Base-by-base conservation (phyloP, 2,888 invertebrate species). In the Ectemnius lituratus region DNA sequence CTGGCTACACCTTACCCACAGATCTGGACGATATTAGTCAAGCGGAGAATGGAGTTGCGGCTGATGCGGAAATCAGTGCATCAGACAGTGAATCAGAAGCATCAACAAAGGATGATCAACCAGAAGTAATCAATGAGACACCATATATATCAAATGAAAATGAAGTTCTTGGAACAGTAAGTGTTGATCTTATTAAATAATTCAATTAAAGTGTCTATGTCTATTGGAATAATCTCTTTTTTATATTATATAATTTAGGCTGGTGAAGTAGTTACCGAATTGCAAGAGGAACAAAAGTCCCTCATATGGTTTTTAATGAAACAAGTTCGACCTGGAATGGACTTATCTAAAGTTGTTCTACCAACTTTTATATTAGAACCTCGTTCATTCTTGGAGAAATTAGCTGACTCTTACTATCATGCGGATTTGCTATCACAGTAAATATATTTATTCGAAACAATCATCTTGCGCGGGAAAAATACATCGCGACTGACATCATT, bases 311-410 rank as follows among this genome's bases (percentile, higher is more conserved):
- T 96, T 89, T 93, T 98, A 52, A 93, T 98, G 86, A 98, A 98
- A 91, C 98, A 98, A 93, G 97, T 98, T 47, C 93, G 98, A 16
- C 98, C 98, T 0, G 98, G 98, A 62, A 98, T 98, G 98, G 98
- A 98, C 92, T 92, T 98, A 45, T 96, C 96, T 76, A 96, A 97
- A 92, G 96, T 98, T 59, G 97, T 98, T 14, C 92, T 98, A 81
- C 98, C 98, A 0, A 98, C 98, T 0, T 98, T 98, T 90, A 98
- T 98, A 70, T 91, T 98, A 82, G 98, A 98, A 89, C 97, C 98
- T 0, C 92, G 98, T 60, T 98, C 98, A 0, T 98, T 98, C 91
- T 92, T 98, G 56, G 98, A 98, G 91, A 98, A 98, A 91, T 92
- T 98, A 0, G 95, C 97, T 0, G 98, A 98, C 91, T 97, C 97